Evolutionary conservation across 2,113 vertebrate species (phyloP).

Genomic region (Dasyornis broadbenti): DNA sequence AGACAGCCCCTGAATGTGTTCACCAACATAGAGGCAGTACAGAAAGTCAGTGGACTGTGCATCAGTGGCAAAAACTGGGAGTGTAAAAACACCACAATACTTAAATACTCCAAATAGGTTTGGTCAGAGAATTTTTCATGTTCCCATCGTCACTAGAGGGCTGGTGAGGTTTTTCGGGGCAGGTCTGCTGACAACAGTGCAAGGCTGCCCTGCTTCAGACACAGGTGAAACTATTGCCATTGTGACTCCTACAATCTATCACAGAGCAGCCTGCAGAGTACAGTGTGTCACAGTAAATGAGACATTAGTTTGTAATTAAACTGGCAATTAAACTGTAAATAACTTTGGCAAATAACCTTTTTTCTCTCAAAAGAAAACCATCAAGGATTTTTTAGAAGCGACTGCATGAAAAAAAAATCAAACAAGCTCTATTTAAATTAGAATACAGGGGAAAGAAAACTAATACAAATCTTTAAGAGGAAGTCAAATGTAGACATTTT

Average conservation of each 20-base stretch:
- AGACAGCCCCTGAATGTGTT: background rate
- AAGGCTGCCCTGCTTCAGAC: background rate
- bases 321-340: constrained; percentile 26
- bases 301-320: constrained; percentile 32
- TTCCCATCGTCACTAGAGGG: background rate
- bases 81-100: background rate
- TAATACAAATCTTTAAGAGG: background rate
- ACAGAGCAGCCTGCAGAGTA: background rate
- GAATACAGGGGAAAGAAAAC: background rate
- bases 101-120: background rate
- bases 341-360: constrained; percentile 18
- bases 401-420: background rate
- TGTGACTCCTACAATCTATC: background rate
- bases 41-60: background rate
- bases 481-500: background rate
- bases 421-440: background rate
- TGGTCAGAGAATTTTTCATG: background rate
- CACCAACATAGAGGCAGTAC: background rate
- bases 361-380: background rate
- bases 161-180: background rate
- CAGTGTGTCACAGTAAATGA: background rate
- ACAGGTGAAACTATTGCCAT: background rate
- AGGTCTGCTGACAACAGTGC: background rate
- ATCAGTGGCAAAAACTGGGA: background rate
- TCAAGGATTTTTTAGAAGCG: background rate